Evolutionary conservation across 2,113 vertebrate species (phyloP).

Genomic region (Neotoma lepida): DNA sequence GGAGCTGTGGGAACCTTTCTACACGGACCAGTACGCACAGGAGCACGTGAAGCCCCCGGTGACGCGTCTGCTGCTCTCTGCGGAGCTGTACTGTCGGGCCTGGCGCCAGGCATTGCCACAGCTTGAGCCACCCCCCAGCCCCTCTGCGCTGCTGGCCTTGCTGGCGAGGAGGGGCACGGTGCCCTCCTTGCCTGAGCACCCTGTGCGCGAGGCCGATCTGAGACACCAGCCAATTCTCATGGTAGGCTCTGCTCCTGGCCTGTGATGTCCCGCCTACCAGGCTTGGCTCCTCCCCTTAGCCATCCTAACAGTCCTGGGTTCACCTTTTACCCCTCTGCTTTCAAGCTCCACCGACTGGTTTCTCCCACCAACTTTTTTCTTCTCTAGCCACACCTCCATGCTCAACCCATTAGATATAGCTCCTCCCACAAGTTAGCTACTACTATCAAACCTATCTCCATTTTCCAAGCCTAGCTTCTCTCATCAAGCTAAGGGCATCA

Average conservation of each 20-base stretch:
- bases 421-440: background rate
- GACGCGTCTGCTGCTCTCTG: slow-evolving; percentile 90
- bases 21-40: slow-evolving; percentile 95
- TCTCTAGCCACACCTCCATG: background rate
- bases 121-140: slow-evolving; percentile 71
- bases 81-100: slow-evolving; percentile 92
- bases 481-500: too few relatives aligned
- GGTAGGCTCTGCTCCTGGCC: slow-evolving; percentile 83
- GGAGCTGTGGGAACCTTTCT: slow-evolving; percentile 94
- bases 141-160: slow-evolving; percentile 86
- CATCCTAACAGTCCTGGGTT: background rate
- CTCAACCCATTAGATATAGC: background rate
- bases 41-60: slow-evolving; percentile 95
- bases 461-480: background rate
- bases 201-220: slow-evolving; percentile 89
- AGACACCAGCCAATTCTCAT: slow-evolving; percentile 92
- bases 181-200: slow-evolving; percentile 85
- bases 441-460: rapidly evolving
- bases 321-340: background rate
- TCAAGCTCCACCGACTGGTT: background rate
- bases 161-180: slow-evolving; percentile 85
- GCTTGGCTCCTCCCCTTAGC: background rate
- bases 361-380: background rate
- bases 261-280: rapidly evolving
- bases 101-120: slow-evolving; percentile 87